Conservation (phyloP, 53 echinoderm and acorn worm genomes). For the Mesocentrotus franciscanus region DNA sequence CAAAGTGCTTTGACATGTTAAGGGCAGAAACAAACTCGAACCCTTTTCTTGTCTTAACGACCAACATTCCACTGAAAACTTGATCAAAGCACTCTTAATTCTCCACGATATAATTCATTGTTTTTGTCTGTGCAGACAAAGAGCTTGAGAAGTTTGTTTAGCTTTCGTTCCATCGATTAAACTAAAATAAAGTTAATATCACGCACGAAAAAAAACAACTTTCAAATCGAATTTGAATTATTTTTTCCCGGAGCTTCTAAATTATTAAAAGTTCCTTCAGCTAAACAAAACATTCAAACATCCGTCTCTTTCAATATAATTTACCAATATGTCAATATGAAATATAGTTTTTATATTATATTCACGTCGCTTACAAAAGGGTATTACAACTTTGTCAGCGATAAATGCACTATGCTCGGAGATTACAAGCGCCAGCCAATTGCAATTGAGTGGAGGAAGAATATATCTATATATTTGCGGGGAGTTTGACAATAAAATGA, state of each 20-base stretch:
- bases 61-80: not conserved
- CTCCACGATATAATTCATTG: not conserved
- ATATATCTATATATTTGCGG: conserved; percentile 56
- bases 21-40: conserved; percentile 8
- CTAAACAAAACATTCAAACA: conserved; percentile 4
- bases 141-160: not conserved
- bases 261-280: conserved; percentile 51
- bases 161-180: conserved; percentile 56
- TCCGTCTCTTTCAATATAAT: conserved; percentile 39
- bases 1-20: conserved; percentile 24
- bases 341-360: conserved; percentile 9
- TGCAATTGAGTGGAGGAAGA: conserved; percentile 51
- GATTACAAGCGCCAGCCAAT: conserved; percentile 63
- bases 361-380: conserved; percentile 44
- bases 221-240: conserved; percentile 49
- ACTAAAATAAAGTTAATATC: conserved; percentile 4
- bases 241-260: conserved; percentile 37
- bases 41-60: not conserved
- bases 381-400: conserved; percentile 65
- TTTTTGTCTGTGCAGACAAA: conserved; percentile 3
- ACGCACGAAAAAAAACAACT: not conserved
- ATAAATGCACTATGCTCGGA: conserved; percentile 54
- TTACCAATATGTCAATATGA: conserved; percentile 61
- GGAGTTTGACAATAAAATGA: conserved; percentile 61
- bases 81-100: not conserved